phyloP scores from a whole-genome alignment of 2,888 invertebrate genomes.

The Dioctria linearis region DNA sequence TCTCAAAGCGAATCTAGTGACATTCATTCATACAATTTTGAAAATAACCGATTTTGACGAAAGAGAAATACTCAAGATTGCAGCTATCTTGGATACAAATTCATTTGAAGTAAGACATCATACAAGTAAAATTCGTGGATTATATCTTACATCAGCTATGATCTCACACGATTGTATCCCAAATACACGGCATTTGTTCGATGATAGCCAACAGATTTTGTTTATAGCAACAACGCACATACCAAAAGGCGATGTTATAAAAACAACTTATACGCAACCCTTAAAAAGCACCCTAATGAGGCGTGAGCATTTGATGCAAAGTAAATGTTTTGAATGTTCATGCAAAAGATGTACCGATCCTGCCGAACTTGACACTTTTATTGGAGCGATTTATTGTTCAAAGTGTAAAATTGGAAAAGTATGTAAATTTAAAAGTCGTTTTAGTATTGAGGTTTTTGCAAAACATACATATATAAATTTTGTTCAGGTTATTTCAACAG shows the following conservation, averaged over 20 bases:
- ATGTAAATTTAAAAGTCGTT: constrained; percentile 50
- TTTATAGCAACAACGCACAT: constrained; percentile 77
- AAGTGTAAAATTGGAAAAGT: constrained; percentile 74
- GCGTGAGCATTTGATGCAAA: constrained; percentile 74
- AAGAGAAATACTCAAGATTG: constrained; percentile 75
- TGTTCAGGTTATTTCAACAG: constrained; percentile 73
- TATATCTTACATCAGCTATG: constrained; percentile 79
- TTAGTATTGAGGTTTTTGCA: not conserved
- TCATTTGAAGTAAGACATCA: constrained; percentile 77
- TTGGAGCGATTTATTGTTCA: constrained; percentile 78
- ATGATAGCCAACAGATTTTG: constrained; percentile 75
- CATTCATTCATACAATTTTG: constrained; percentile 76
- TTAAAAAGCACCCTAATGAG: constrained; percentile 80
- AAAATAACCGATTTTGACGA: constrained; percentile 73
- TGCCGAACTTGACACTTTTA: constrained; percentile 78
- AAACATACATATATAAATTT: not conserved
- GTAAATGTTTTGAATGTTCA: constrained; percentile 80
- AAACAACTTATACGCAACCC: constrained; percentile 80
- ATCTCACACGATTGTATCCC: constrained; percentile 82
- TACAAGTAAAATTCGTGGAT: constrained; percentile 60
- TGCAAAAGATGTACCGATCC: constrained; percentile 80
- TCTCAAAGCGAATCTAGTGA: constrained; percentile 76
- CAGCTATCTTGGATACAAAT: constrained; percentile 82
- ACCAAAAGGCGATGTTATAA: constrained; percentile 78
- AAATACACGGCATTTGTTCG: constrained; percentile 80